Conservation (phyloP, 2,888 invertebrate genomes). For the Lithosia quadra region DNA sequence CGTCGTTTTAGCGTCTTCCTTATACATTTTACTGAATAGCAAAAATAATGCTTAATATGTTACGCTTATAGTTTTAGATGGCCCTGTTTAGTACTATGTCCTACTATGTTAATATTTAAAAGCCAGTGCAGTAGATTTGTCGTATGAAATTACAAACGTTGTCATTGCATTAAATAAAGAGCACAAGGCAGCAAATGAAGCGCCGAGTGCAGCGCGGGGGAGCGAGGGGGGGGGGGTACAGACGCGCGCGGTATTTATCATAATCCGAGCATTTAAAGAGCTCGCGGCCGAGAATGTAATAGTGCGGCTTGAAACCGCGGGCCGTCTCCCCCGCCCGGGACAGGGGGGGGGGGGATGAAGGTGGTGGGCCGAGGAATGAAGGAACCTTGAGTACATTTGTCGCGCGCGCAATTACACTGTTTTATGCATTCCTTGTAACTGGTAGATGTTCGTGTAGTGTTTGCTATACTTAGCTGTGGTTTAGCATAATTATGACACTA, state of each 20-base stretch:
- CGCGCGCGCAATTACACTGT: slow-evolving; percentile 49
- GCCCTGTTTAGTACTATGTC: too few relatives aligned
- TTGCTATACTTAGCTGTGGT: not conserved
- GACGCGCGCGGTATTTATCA: slow-evolving; percentile 39
- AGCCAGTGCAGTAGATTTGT: slow-evolving; percentile 17
- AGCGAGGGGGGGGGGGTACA: slow-evolving; percentile 10
- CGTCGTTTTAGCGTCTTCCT: too few relatives aligned
- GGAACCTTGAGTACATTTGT: slow-evolving; percentile 45
- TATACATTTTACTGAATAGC: too few relatives aligned
- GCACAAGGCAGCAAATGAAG: slow-evolving; percentile 39
- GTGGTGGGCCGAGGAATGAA: not conserved
- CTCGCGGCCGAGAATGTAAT: slow-evolving; percentile 42
- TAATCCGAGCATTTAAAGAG: slow-evolving; percentile 50
- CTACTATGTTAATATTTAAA: not conserved
- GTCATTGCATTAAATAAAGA: slow-evolving; percentile 34
- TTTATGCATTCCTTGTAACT: slow-evolving; percentile 39
- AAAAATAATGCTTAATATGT: too few relatives aligned
- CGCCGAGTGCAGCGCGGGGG: slow-evolving; percentile 19
- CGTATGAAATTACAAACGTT: slow-evolving; percentile 27
- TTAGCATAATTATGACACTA: not conserved
- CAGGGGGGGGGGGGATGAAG: not conserved
- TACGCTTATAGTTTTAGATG: too few relatives aligned
- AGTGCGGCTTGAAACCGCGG: slow-evolving; percentile 29
- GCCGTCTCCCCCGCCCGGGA: not conserved
- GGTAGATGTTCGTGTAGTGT: not conserved